phyloP scores from a whole-genome alignment of 2,888 invertebrate species.

The Punctoribates punctum region DNA sequence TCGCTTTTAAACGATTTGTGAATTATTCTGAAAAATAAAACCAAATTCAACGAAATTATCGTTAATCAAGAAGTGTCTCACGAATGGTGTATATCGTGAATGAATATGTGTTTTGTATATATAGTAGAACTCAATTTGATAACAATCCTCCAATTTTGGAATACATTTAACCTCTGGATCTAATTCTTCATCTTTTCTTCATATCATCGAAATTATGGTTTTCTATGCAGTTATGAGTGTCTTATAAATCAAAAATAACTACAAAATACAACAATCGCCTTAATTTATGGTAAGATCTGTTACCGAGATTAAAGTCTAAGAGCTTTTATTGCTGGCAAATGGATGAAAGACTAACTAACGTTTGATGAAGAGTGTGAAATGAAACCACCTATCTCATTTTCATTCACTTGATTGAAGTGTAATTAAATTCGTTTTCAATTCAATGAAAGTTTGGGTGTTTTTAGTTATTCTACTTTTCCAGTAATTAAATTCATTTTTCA shows the following conservation, averaged over 20 bases:
- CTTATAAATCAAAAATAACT: not conserved
- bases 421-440: no score
- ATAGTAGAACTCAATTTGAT: not conserved
- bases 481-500: no score
- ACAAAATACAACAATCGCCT: not conserved
- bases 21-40: no score
- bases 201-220: not conserved
- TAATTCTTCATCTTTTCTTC: not conserved
- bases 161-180: conserved; percentile 1
- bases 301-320: not conserved
- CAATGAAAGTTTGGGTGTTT: no score
- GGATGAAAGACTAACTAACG: no score
- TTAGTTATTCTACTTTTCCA: no score
- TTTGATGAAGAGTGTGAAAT: no score
- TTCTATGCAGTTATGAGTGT: not conserved
- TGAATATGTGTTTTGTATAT: conserved; percentile 10
- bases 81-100: conserved; percentile 5
- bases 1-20: no score
- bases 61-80: not conserved
- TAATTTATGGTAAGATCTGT: conserved; percentile 10
- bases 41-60: not conserved
- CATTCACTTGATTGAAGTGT: no score
- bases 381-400: no score
- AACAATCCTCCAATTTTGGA: not conserved
- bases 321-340: no score